phyloP scores from a whole-genome alignment of 2,888 invertebrate genomes.

The Drosophila borealis region DNA sequence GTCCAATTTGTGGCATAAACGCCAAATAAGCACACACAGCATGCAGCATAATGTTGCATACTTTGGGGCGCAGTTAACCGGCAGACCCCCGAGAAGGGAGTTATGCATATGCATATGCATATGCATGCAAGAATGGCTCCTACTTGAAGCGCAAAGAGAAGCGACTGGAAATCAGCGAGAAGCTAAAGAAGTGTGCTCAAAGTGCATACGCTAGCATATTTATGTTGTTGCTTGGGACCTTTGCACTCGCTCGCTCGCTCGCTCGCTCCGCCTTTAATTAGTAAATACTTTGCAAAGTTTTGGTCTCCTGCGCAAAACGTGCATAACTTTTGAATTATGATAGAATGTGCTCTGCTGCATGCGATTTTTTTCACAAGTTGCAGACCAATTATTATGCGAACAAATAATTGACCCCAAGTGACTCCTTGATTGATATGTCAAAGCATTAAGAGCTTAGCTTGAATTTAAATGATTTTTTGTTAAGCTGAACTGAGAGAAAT shows the following conservation, averaged over 20 bases:
- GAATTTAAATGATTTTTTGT: too few relatives aligned
- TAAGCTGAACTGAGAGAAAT: too few relatives aligned
- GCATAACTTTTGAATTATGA: background rate
- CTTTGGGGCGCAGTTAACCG: constrained; percentile 57
- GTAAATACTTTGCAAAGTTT: constrained; percentile 42
- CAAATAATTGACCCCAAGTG: background rate
- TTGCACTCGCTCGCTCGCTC: constrained; percentile 19
- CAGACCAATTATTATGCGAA: background rate
- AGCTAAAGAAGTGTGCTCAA: constrained; percentile 35
- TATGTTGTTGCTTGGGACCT: constrained; percentile 43
- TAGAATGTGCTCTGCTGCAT: background rate
- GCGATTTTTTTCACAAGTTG: background rate
- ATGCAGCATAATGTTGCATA: constrained; percentile 52
- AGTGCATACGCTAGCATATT: constrained; percentile 50
- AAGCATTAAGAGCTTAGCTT: too few relatives aligned
- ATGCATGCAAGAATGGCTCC: constrained; percentile 47
- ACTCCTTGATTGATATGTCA: background rate
- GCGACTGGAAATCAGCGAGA: background rate
- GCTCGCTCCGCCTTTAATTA: constrained; percentile 60
- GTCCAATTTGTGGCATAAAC: constrained; percentile 72
- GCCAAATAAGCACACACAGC: constrained; percentile 70
- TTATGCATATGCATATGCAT: constrained; percentile 37
- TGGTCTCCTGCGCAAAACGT: constrained; percentile 4
- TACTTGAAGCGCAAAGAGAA: constrained; percentile 18
- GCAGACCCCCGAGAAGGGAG: constrained; percentile 32